Conservation (phyloP, 2,888 invertebrate genomes). For the Malthinus flaveolus region DNA sequence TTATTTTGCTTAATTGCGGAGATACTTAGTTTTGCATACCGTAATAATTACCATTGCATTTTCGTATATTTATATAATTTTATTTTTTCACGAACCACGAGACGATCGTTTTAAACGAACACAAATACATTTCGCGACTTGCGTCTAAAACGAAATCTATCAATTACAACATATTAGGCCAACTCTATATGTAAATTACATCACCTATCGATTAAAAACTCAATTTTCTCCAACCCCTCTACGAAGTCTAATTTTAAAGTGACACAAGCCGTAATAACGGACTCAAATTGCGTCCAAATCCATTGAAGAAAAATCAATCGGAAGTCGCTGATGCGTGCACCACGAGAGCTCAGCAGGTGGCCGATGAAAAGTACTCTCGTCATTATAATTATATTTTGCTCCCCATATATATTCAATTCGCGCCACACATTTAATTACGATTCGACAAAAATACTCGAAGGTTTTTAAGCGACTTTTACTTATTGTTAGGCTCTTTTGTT, state of each 20-base stretch:
- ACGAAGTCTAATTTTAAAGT: neutral
- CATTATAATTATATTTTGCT: constrained; percentile 50
- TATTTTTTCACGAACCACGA: neutral
- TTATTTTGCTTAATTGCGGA: constrained; percentile 50
- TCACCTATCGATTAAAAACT: neutral
- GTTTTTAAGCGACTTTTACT: no score
- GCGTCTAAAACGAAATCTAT: no score
- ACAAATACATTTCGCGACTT: no score
- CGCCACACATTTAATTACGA: constrained; percentile 49
- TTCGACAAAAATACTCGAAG: constrained; percentile 24
- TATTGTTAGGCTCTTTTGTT: no score
- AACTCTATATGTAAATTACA: neutral
- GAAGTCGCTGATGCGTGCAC: constrained; percentile 31
- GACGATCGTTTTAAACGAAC: no score
- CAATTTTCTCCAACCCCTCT: neutral
- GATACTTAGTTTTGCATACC: constrained; percentile 47
- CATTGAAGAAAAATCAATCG: constrained; percentile 31
- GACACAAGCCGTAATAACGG: constrained; percentile 9
- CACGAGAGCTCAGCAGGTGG: constrained; percentile 46
- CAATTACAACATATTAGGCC: no score
- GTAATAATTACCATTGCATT: constrained; percentile 39
- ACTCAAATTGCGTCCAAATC: constrained; percentile 10
- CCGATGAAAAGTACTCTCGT: constrained; percentile 48
- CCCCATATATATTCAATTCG: constrained; percentile 42
- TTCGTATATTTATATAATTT: neutral